Base-by-base conservation (phyloP, 2,888 invertebrate species). In the Sarcophaga carnaria region DNA sequence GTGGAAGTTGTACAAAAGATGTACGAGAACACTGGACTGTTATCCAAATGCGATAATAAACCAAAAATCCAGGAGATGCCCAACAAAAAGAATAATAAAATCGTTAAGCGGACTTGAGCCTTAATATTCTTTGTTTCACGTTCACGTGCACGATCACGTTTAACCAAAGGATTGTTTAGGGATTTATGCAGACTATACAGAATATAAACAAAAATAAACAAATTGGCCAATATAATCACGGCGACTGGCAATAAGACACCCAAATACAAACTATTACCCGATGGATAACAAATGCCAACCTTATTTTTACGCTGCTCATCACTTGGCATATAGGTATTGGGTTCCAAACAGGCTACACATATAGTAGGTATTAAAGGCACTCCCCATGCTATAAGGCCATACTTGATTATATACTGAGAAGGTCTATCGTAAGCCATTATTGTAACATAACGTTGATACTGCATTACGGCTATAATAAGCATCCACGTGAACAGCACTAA, bases 401-500 rank as follows among this genome's bases (percentile, higher is more conserved):
- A 94, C 90, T 96, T 96, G 11, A 95, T 90, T 90, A 96, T 94
- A 90, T 95, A 96, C 86, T 95, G 93, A 0, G 94, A 94, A 6
- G 95, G 95, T 67, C 95, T 92, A 14, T 93, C 94, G 4, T 89
- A 88, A 4, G 95, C 96, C 70, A 96, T 92, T 0, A 96, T 95
- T 88, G 94, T 94, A 0, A 96, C 96, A 89, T 96, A 96, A 71
- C 95, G 94, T 80, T 96, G 94, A 91, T 96, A 96, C 91, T 96
- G 96, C 83, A 96, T 92, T 70, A 95, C 92, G 3, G 95, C 96
- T 81, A 96, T 95, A 83, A 96, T 95, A n/a, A 96, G 92, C 96
- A 96, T 96, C 96, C 96, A 96, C 90, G 94, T 94, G 89, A 96
- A 96, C 85, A 96, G 95, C 2, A 95, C 94, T 64, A 96, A 92